A percentile compares a stretch with the other conserved stretches of the same genome.
Conservation (phyloP, 2,888 invertebrate genomes). For the Dasysyrphus albostriatus region DNA sequence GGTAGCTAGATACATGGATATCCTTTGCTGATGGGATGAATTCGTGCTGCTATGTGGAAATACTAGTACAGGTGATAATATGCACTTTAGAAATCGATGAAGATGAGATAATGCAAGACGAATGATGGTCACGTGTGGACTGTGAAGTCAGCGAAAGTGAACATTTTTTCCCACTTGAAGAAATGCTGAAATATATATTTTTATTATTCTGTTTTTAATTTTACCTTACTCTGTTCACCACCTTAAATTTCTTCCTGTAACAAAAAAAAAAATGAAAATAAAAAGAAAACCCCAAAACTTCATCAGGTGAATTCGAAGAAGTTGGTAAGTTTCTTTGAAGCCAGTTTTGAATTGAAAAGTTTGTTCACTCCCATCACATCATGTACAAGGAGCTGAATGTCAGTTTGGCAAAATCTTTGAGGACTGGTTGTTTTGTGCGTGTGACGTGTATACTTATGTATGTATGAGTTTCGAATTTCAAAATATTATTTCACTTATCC, state of each 20-base stretch:
- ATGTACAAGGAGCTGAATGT: neutral
- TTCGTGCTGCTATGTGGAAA: neutral
- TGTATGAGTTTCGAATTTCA: neutral
- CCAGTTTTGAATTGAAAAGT: conserved; percentile 44
- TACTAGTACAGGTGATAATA: neutral
- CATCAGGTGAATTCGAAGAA: conserved; percentile 25
- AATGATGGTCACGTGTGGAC: conserved; percentile 13
- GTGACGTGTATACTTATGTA: neutral
- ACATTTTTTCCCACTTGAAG: conserved; percentile 25
- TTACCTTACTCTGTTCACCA: neutral
- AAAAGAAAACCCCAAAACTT: conserved; percentile 29
- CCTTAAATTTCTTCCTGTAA: conserved; percentile 21
- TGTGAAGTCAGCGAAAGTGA: neutral
- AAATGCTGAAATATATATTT: conserved; percentile 8
- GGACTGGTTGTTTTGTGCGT: conserved; percentile 20
- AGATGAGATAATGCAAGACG: neutral
- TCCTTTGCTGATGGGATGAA: conserved; percentile 2
- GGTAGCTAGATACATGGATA: conserved; percentile 18
- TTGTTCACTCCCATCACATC: conserved; percentile 1
- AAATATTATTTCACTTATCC: conserved; percentile 33
- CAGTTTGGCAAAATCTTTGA: neutral
- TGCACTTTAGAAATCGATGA: conserved; percentile 23
- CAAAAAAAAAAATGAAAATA: neutral
- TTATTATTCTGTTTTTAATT: neutral
- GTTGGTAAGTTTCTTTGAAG: conserved; percentile 20